Percentiles rank a stretch among this genome's conserved stretches.
These are phyloP conservation scores for Meghimatium bilineatum DNA, from an alignment of 2,888 invertebrate species.

Conservation along the genomic window DNA sequence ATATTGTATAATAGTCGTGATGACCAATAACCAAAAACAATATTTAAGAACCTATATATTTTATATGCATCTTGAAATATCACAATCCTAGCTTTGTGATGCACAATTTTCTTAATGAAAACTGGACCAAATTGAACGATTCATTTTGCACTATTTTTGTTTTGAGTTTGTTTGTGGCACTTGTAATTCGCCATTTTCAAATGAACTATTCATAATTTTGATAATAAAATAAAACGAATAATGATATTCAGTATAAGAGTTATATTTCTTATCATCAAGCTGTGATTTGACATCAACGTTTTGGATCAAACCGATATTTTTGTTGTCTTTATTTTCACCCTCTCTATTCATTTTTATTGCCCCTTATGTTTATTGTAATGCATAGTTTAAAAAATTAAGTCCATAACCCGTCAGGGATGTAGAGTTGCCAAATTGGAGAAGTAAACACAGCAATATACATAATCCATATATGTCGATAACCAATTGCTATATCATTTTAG, in stretches of 20 bases:
- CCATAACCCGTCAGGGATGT: too few relatives aligned
- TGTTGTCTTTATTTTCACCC: neutral
- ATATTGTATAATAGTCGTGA: neutral
- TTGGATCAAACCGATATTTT: neutral
- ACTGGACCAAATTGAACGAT: slow-evolving; percentile 7
- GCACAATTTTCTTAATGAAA: neutral
- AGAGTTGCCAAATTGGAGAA: too few relatives aligned
- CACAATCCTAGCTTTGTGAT: neutral
- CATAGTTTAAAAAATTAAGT: too few relatives aligned
- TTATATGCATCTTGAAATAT: neutral
- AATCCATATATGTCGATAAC: too few relatives aligned
- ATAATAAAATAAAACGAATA: neutral
- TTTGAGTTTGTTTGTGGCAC: neutral
- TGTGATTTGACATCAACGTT: too few relatives aligned
- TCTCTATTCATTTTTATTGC: too few relatives aligned
- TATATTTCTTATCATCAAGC: neutral
- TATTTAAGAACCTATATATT: neutral
- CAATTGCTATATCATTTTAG: too few relatives aligned
- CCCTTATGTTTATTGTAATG: too few relatives aligned
- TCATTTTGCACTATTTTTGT: neutral
- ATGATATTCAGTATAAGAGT: neutral
- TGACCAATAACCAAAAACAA: neutral
- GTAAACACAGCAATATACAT: too few relatives aligned
- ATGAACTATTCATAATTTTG: neutral
- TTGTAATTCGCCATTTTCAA: neutral